Evolutionary conservation across 2,888 invertebrate genomes (phyloP), one percentile per base, ranked within the genome.

Genomic region (Dicyrtoma fusca): DNA sequence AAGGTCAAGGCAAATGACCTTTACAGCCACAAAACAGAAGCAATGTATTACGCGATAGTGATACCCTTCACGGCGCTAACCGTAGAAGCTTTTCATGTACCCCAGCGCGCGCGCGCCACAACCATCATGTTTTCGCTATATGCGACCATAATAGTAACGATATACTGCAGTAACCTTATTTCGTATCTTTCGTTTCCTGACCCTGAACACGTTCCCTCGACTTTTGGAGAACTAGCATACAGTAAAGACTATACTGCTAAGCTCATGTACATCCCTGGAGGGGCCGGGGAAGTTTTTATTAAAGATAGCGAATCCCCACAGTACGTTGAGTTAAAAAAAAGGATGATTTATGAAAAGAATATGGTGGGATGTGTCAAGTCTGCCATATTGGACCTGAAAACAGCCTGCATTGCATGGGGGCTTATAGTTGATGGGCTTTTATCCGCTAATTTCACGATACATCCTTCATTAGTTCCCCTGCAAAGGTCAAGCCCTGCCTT

Each of bases 111-210:
- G 17, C 34, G 44, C 6, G 26, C 42, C 34, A 13, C 42, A n/a
- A 34, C 61, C 3, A 42, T 34, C 17, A 61, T 61, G 5, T 61
- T 42, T 61, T 8, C 42, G 13, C 42, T 61, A 19, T 61, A 61
- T 42, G n/a, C 42, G 1, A 61, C 42, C 10, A 61, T 61, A 6
- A 34, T 61, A 1, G 61, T 13, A 10, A 61, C 21, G 4, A 19
- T 17, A 2, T 61, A 42, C 44, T 34, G 42, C 44, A 42, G 61
- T 34, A 61, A 61, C 42, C 19, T 61, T 1, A 61, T 61, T 17
- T 61, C 61, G 1, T 61, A n/a, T 19, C 17, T 61, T 6, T 34
- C 61, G 17, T 61, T 61, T 17, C 61, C 61, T 1, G 61, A 61
- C 14, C 8, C 61, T 14, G 61, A 61, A 11, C 34, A 17, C 34